Evolutionary conservation across 92 coral and sea anemone species (phyloP).

Genomic region (Hydrozoanthus gracilis): DNA sequence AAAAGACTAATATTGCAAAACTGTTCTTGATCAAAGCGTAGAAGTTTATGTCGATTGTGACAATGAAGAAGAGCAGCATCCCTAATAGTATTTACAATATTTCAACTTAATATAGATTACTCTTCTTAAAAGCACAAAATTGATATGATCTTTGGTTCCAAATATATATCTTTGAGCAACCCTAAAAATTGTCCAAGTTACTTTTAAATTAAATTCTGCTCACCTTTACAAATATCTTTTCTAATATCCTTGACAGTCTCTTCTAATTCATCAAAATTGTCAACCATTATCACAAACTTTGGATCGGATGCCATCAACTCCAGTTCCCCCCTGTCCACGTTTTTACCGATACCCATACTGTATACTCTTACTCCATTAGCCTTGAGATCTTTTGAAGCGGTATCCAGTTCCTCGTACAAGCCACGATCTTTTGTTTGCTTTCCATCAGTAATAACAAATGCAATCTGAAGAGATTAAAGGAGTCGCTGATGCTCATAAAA

Average conservation of each 20-base stretch:
- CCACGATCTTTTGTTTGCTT: constrained; percentile 29
- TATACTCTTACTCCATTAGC: constrained; percentile 1
- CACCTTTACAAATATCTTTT: constrained; percentile 37
- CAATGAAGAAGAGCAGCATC: no score
- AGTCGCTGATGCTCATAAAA: background rate
- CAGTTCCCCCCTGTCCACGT: background rate
- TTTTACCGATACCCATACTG: constrained; percentile 24
- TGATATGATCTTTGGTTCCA: no score
- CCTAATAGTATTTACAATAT: no score
- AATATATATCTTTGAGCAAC: no score
- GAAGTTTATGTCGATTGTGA: no score
- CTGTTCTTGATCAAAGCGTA: no score
- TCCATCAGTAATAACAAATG: constrained; percentile 32
- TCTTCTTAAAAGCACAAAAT: no score
- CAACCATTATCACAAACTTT: constrained; percentile 8
- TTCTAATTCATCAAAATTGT: constrained; percentile 14
- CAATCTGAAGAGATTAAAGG: background rate
- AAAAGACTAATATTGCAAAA: no score
- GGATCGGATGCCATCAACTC: constrained; percentile 34
- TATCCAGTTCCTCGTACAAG: constrained; percentile 10
- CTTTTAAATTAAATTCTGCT: background rate
- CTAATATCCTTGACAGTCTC: constrained; percentile 28
- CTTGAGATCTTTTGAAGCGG: constrained; percentile 13
- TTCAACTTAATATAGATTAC: no score
- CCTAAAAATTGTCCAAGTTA: no score